Evolutionary conservation across 2,888 invertebrate genomes (phyloP).

Genomic region (Osmoderma eremita): DNA sequence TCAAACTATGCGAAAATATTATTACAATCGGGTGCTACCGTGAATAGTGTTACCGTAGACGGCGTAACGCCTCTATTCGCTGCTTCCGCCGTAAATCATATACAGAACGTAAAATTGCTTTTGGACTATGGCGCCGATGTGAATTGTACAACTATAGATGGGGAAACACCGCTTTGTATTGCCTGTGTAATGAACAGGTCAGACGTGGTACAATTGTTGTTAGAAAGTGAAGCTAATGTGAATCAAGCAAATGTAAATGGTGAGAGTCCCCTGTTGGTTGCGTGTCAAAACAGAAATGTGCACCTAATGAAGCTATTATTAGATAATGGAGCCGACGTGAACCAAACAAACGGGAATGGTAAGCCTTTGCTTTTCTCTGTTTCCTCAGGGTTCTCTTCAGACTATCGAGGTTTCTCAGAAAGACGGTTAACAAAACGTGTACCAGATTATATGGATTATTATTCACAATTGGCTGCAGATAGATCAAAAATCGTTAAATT

Average conservation of each 20-base stretch:
- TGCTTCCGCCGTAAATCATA: neutral
- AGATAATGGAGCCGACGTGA: neutral
- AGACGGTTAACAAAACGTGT: neutral
- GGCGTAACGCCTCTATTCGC: too few species aligned
- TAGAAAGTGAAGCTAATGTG: neutral
- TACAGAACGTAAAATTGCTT: neutral
- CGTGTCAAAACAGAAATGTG: neutral
- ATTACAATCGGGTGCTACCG: too few species aligned
- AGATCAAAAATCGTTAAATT: neutral
- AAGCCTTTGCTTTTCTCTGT: neutral
- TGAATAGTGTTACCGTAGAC: too few species aligned
- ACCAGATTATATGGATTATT: neutral
- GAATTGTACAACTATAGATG: neutral
- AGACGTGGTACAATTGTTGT: neutral
- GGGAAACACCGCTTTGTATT: neutral
- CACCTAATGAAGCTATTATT: neutral
- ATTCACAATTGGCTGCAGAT: neutral
- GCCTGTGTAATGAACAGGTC: neutral
- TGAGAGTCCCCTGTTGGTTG: neutral
- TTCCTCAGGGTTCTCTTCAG: neutral
- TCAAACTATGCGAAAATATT: too few species aligned
- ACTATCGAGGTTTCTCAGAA: neutral
- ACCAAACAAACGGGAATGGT: neutral
- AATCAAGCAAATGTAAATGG: neutral
- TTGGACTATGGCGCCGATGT: neutral